Base-by-base conservation (phyloP, 2,888 invertebrate species). In the Catotricha subobsoleta region DNA sequence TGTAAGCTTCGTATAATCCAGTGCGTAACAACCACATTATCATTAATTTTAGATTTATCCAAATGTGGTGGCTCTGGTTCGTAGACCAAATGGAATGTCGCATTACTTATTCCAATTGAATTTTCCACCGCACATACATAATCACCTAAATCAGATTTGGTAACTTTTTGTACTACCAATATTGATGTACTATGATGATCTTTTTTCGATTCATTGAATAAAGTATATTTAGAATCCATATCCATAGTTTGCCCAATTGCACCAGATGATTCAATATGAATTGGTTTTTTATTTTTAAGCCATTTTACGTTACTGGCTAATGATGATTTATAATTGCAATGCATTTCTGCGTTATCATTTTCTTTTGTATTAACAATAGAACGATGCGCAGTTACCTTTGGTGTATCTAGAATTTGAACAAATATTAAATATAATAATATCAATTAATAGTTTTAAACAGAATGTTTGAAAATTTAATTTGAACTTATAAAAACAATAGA, bases 121-220 rank as follows among this genome's bases (percentile, higher is more conserved):
- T 61, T 60, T 52, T 50, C 38, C 5, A 36, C 82, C 42, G 74
- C 64, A 56, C 86, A 86, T 2, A 76, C 70, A 56, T 84, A 86
- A 54, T 74, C 73, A 1, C 82, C 86, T 45, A 82, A 69, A 60
- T 87, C 84, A 0, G 65, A 56, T 33, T 61, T 58, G 13, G 68
- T 65, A 1, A 82, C 76, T 18, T 70, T 69, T 23, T 74, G 67
- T 48, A 87, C 74, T 21, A 76, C 62, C 35, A 87, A 58, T 47
- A 70, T 72, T 49, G 81, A 15, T 16, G 71, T 21, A 13, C 7
- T 33, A n/a, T 34, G 16, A 33, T n/a, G 21, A 25, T 23, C 31
- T 10, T 6, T 23, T 33, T 21, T 19, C 4, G n/a, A 2, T 31
- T 21, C 16, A 15, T 30, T 21, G 8, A 9, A 9, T 5, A 21